A percentile compares a stretch with the other conserved stretches of the same genome.
Evolutionary conservation across 1,140 invertebrate genomes (phyloP).

Genomic region (Atopsyche davidsoni): DNA sequence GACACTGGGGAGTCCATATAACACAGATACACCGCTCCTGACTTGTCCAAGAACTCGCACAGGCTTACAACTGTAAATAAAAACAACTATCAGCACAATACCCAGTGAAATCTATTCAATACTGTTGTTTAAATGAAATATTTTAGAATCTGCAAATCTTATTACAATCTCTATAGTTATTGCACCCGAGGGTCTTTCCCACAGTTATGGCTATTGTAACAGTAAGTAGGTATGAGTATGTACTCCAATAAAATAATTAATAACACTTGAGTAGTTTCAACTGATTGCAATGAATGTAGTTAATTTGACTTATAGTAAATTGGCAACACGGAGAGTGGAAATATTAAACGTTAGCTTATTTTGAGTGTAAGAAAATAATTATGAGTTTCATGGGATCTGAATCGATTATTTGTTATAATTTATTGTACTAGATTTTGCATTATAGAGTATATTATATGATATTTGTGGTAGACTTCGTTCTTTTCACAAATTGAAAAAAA

Average conservation of each 20-base stretch:
- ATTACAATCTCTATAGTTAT: neutral
- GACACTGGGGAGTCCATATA: conserved; percentile 12
- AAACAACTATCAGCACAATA: neutral
- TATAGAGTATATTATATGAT: neutral
- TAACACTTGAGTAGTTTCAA: neutral
- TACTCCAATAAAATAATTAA: neutral
- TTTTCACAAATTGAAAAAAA: neutral
- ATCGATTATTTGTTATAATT: neutral
- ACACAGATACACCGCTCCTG: conserved; percentile 13
- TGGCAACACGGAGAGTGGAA: too few species aligned
- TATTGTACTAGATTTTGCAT: neutral
- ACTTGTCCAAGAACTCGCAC: conserved; percentile 10
- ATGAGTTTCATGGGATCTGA: neutral
- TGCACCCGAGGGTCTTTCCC: neutral
- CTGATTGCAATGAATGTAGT: too few species aligned
- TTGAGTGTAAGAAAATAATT: neutral
- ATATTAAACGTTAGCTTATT: neutral
- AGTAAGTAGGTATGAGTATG: neutral
- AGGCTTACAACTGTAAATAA: conserved; percentile 19
- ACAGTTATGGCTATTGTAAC: neutral
- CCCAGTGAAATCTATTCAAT: neutral
- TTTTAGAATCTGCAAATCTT: too few species aligned
- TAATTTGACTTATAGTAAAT: too few species aligned
- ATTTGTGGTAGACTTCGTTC: neutral
- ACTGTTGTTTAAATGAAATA: neutral